Base-by-base conservation (phyloP, 2,888 invertebrate genomes). In the Stenoptilia bipunctidactyla region DNA sequence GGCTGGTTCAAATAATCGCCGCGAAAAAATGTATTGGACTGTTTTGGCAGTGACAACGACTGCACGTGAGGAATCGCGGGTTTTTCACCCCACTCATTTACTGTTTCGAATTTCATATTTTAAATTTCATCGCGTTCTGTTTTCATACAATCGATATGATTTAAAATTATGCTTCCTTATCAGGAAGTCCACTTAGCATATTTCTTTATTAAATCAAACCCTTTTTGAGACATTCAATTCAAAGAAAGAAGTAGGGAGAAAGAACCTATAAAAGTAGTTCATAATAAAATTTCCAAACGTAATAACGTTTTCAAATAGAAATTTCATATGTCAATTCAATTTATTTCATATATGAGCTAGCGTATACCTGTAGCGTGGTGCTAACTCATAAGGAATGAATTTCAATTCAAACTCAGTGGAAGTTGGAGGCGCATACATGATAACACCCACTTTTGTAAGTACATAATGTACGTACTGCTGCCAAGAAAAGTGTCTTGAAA, bases 1-100 rank as follows among this genome's bases (percentile, higher is more conserved):
- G 68, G 59, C 67, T 64, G 64, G 61, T 66, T 67, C 68, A 70
- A 80, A 82, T 82, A 79, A 80, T 77, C 72, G 65, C 58, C 59
- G 53, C 58, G 71, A 73, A 77, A 80, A 77, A 71, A 66, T 58
- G 61, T 74, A 70, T 69, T 61, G 66, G 67, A 70, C 73, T 68
- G 72, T 71, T 80, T 79, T 75, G 79, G 79, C 56, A 65, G 61
- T 60, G 68, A 66, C 67, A 63, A 61, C 58, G 55, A 51, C 56
- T 46, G 55, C 52, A 59, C 64, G 64, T 56, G 64, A 60, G 56
- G 8, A 3, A 20, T 5, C 20, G 20, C 3, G 4, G 20, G 4
- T 20, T 20, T 20, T 20, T 20, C 20, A n/a, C n/a, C 20, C 20
- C 20, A 20, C 20, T 20, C 20, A 20, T 20, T 20, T 20, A 20